Evolutionary conservation across 2,113 vertebrate species (phyloP).

Genomic region (Megaleporinus macrocephalus): DNA sequence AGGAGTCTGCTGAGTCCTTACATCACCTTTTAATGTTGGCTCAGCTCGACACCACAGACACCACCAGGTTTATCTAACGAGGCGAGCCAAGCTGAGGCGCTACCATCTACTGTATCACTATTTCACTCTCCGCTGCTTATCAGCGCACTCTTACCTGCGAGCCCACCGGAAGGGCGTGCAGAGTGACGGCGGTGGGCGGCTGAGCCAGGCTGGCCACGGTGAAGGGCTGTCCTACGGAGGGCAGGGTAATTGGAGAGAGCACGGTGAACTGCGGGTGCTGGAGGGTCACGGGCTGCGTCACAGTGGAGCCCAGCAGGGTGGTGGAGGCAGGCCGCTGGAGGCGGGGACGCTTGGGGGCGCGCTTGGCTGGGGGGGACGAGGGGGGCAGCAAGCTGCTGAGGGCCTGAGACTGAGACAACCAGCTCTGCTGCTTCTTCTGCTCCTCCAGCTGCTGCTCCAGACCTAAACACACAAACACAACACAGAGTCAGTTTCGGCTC

Average conservation of each 20-base stretch:
- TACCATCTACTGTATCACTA: no score
- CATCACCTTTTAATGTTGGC: no score
- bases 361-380: constrained; percentile 80
- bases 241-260: constrained; percentile 76
- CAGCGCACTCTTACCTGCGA: constrained; percentile 71
- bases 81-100: no score
- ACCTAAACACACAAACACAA: constrained; percentile 67
- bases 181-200: constrained; percentile 71
- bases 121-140: no score
- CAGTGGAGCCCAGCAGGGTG: constrained; percentile 81
- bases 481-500: no score
- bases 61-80: no score
- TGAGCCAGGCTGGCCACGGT: constrained; percentile 85
- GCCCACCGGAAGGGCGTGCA: constrained; percentile 79
- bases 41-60: no score
- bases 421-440: constrained; percentile 87
- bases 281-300: constrained; percentile 75
- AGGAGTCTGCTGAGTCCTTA: no score
- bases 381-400: constrained; percentile 83
- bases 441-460: constrained; percentile 93
- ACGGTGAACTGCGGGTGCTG: constrained; percentile 78
- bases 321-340: constrained; percentile 91
- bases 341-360: constrained; percentile 87
- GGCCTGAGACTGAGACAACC: constrained; percentile 82
- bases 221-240: constrained; percentile 81